phyloP scores from a whole-genome alignment of 2,113 vertebrate species.

The Athene cunicularia region DNA sequence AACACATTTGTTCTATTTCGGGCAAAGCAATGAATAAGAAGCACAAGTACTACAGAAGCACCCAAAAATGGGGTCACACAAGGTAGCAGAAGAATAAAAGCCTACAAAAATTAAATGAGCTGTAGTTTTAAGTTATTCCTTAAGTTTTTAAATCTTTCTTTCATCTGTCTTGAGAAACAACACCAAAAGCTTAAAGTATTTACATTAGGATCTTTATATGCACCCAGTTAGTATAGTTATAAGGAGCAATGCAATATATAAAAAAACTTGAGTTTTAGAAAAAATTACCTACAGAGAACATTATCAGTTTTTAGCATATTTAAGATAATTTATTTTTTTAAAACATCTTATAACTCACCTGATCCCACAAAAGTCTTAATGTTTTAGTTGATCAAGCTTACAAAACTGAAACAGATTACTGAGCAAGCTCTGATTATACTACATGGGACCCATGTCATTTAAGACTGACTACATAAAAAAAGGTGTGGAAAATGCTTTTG shows the following conservation, averaged over 20 bases:
- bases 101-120: not conserved
- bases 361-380: not conserved
- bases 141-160: not conserved
- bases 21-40: not conserved
- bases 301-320: not conserved
- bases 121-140: not conserved
- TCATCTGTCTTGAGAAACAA: not conserved
- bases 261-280: not conserved
- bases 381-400: not conserved
- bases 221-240: not conserved
- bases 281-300: not conserved
- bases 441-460: not conserved
- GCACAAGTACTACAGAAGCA: not conserved
- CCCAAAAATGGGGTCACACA: not conserved
- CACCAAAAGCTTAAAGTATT: not conserved
- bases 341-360: not conserved
- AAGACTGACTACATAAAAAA: not conserved
- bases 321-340: not conserved
- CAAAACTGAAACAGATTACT: not conserved
- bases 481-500: not conserved
- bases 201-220: not conserved
- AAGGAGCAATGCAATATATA: not conserved
- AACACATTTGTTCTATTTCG: conserved; percentile 6
- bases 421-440: not conserved
- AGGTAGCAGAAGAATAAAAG: not conserved